A percentile compares a stretch with the other conserved stretches of the same genome.
Evolutionary conservation across 2,797 vertebrate genomes (phyloP).

Genomic region (Decapterus maruadsi): DNA sequence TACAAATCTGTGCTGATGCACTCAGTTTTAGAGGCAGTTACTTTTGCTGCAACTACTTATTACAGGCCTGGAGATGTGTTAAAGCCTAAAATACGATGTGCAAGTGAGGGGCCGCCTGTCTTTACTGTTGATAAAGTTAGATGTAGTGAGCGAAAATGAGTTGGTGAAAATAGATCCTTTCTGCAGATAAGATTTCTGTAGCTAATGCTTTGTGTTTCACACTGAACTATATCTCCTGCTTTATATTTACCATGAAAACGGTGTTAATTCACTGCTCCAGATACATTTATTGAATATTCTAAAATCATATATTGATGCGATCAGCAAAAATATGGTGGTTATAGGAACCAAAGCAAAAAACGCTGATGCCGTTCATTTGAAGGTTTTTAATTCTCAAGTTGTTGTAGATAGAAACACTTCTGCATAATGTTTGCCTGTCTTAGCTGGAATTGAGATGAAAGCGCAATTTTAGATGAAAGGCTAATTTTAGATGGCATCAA

Average conservation of each 20-base stretch:
- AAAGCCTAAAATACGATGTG: neutral
- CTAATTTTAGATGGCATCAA: slow-evolving; percentile 50
- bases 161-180: neutral
- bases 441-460: slow-evolving; percentile 40
- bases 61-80: neutral
- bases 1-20: no score
- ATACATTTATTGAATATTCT: slow-evolving; percentile 43
- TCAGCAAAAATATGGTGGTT: slow-evolving; percentile 44
- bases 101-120: neutral
- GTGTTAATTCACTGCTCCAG: slow-evolving; percentile 3
- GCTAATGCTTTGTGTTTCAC: slow-evolving; percentile 1
- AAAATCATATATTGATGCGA: slow-evolving; percentile 34
- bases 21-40: no score
- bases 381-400: slow-evolving; percentile 34
- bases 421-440: slow-evolving; percentile 25
- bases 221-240: neutral
- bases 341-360: slow-evolving; percentile 35
- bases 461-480: slow-evolving; percentile 47
- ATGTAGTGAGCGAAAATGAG: neutral
- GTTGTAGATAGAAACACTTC: slow-evolving; percentile 32
- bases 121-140: neutral
- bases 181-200: neutral
- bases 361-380: slow-evolving; percentile 50
- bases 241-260: neutral
- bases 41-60: no score